A percentile compares a stretch with the other conserved stretches of the same genome.
Evolutionary conservation across 2,113 vertebrate genomes (phyloP).

Genomic region (Trinectes maculatus): DNA sequence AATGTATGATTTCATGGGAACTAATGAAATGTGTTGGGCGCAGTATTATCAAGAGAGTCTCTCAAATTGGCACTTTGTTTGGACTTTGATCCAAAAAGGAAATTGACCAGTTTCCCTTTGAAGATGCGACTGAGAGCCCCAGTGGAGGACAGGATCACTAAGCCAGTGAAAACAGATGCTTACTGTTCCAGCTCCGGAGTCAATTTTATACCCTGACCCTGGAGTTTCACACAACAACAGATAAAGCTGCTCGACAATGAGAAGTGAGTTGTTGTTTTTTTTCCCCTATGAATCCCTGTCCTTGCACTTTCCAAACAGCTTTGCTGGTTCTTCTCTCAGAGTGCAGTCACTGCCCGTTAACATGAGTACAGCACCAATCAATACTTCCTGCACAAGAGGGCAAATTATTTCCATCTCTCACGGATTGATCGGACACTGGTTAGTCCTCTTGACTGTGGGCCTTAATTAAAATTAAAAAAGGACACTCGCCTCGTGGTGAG

Average conservation of each 20-base stretch:
- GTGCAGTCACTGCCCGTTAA: not conserved
- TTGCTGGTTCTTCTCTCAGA: not conserved
- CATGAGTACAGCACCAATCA: not conserved
- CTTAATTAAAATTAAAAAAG: no score
- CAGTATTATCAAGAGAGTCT: not conserved
- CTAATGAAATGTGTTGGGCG: not conserved
- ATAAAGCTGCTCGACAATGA: not conserved
- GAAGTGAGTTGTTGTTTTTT: not conserved
- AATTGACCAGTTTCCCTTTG: not conserved
- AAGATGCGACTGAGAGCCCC: not conserved
- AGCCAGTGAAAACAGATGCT: not conserved
- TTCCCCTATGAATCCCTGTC: not conserved
- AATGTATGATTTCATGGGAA: not conserved
- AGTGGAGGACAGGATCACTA: not conserved
- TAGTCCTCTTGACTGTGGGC: no score
- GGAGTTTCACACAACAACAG: not conserved
- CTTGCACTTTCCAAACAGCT: not conserved
- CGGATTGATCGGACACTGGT: no score
- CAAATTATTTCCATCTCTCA: no score
- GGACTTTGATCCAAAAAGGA: conserved; percentile 17
- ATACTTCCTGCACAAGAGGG: no score
- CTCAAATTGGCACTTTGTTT: conserved; percentile 6
- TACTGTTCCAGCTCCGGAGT: not conserved
- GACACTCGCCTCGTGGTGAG: no score
- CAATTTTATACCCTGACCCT: not conserved